Evolutionary conservation across 1,140 invertebrate genomes (phyloP).

Genomic region (Geopemphigus sp.): DNA sequence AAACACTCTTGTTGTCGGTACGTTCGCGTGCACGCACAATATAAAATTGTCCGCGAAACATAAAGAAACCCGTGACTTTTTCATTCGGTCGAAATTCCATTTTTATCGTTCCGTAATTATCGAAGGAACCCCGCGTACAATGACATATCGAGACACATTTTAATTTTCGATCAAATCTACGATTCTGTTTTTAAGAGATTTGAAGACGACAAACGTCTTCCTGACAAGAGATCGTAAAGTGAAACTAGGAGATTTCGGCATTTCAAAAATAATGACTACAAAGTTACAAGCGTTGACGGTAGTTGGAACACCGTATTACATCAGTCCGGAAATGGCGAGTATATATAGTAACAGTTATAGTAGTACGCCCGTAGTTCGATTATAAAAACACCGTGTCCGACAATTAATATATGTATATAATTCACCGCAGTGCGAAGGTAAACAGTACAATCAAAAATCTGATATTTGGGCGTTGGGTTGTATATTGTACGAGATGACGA

Average conservation of each 20-base stretch:
- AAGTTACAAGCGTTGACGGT: conserved; percentile 69
- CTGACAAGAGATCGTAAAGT: conserved; percentile 69
- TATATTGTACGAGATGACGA: conserved; percentile 57
- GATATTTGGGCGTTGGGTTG: conserved; percentile 81
- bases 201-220: conserved; percentile 80
- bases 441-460: conserved; percentile 75
- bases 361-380: no score
- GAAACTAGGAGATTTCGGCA: conserved; percentile 75
- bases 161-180: no score
- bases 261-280: conserved; percentile 70
- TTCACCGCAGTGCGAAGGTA: conserved; percentile 66
- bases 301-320: conserved; percentile 80
- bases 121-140: no score
- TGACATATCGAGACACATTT: no score
- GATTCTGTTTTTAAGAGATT: conserved; percentile 59
- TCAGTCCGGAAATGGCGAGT: conserved; percentile 77
- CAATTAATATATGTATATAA: no score
- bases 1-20: no score
- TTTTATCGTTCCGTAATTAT: no score
- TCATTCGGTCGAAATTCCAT: no score
- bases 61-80: no score
- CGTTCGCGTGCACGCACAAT: no score
- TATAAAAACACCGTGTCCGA: background rate
- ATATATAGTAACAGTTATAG: no score
- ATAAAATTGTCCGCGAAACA: no score